Evolutionary conservation across 2,888 invertebrate species (phyloP).

Genomic region (Troides oblongomaculatus): DNA sequence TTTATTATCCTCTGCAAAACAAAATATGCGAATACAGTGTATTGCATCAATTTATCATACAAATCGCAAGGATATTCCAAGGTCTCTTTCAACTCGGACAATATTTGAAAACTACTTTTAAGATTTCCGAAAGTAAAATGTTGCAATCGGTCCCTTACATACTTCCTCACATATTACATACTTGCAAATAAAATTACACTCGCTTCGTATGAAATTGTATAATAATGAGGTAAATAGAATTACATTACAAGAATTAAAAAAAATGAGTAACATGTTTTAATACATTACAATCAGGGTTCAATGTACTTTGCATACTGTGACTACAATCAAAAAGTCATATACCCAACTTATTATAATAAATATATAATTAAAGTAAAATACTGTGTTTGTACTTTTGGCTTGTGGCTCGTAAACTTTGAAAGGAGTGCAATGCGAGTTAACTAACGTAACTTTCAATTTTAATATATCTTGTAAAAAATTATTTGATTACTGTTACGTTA

Average conservation of each 20-base stretch:
- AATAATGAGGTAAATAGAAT: neutral
- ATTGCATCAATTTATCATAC: constrained; percentile 19
- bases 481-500: neutral
- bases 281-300: constrained; percentile 10
- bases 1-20: constrained; percentile 19
- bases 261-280: neutral
- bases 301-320: constrained; percentile 5
- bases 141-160: neutral
- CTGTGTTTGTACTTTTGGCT: neutral
- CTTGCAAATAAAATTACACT: neutral
- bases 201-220: neutral
- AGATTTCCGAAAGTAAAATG: neutral
- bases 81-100: neutral
- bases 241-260: neutral
- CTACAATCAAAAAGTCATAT: constrained; percentile 6
- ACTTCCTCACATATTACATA: neutral
- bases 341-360: constrained; percentile 4
- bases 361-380: constrained; percentile 12
- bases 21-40: constrained; percentile 4
- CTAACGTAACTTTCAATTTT: neutral
- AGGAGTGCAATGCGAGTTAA: neutral
- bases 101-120: neutral
- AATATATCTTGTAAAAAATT: neutral
- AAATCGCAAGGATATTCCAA: constrained; percentile 8
- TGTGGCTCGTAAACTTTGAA: neutral